Evolutionary conservation across 1,140 invertebrate species (phyloP).

Genomic region (Harpegnathos saltator): DNA sequence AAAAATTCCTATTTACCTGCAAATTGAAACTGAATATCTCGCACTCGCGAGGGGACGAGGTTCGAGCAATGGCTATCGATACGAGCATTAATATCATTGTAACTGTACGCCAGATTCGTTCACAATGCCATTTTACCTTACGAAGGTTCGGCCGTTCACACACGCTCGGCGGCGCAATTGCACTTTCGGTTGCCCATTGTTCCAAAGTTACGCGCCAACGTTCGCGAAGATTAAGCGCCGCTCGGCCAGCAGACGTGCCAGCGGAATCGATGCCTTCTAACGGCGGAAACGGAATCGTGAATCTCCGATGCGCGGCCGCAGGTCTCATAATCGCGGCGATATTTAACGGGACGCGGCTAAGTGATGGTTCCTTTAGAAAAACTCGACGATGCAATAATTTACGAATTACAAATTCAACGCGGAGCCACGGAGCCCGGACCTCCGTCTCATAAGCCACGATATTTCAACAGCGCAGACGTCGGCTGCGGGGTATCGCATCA

Average conservation of each 20-base stretch:
- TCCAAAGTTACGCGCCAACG: conserved; percentile 31
- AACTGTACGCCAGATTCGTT: not conserved
- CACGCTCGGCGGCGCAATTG: conserved; percentile 28
- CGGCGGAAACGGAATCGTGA: conserved; percentile 49
- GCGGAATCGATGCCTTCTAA: conserved; percentile 53
- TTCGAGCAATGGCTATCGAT: no score
- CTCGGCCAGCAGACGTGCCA: conserved; percentile 27
- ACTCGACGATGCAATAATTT: conserved; percentile 72
- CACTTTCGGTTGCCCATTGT: conserved; percentile 38
- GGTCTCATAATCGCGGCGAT: conserved; percentile 65
- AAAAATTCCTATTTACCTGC: no score
- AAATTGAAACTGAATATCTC: no score
- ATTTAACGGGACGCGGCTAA: conserved; percentile 71
- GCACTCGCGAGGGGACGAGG: no score
- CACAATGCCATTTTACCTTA: not conserved
- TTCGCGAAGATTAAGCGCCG: conserved; percentile 31
- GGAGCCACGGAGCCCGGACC: conserved; percentile 43
- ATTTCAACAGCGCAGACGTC: conserved; percentile 68
- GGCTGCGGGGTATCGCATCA: conserved; percentile 69
- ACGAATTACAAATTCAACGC: conserved; percentile 75
- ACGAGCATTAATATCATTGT: not conserved
- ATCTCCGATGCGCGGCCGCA: conserved; percentile 27
- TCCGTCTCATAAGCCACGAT: conserved; percentile 72
- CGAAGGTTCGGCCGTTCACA: not conserved
- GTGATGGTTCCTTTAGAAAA: conserved; percentile 69